phyloP scores from a whole-genome alignment of 2,888 invertebrate species.

The Acanthosepion lycidas region DNA sequence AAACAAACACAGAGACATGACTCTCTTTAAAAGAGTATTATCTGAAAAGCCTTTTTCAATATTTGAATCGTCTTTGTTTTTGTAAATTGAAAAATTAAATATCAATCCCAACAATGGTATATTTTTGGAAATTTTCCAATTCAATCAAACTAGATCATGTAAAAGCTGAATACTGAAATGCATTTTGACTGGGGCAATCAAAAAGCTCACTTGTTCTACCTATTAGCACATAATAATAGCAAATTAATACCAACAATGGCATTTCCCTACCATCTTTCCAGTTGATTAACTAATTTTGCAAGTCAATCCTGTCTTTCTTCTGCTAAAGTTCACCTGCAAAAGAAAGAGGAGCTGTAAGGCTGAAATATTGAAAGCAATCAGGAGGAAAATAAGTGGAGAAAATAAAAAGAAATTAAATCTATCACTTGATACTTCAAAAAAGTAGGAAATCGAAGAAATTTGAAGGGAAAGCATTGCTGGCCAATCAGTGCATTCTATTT shows the following conservation, averaged over 20 bases:
- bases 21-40: too few relatives aligned
- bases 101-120: neutral
- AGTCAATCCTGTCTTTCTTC: neutral
- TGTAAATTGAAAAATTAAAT: neutral
- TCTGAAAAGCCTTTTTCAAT: too few relatives aligned
- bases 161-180: neutral
- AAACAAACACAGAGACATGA: too few relatives aligned
- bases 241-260: neutral
- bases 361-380: neutral
- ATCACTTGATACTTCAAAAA: neutral
- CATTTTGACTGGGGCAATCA: neutral
- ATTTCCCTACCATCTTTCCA: neutral
- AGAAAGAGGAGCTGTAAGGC: neutral
- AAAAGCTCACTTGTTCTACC: neutral
- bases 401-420: conserved; percentile 33
- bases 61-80: too few relatives aligned
- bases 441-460: neutral
- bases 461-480: neutral
- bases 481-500: neutral
- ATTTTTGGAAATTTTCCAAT: neutral
- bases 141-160: neutral
- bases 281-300: neutral
- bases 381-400: neutral
- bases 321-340: neutral
- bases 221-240: neutral